Evolutionary conservation across 2,888 invertebrate species (phyloP), one percentile per base, ranked within the genome.

Genomic region (Emesis furor): DNA sequence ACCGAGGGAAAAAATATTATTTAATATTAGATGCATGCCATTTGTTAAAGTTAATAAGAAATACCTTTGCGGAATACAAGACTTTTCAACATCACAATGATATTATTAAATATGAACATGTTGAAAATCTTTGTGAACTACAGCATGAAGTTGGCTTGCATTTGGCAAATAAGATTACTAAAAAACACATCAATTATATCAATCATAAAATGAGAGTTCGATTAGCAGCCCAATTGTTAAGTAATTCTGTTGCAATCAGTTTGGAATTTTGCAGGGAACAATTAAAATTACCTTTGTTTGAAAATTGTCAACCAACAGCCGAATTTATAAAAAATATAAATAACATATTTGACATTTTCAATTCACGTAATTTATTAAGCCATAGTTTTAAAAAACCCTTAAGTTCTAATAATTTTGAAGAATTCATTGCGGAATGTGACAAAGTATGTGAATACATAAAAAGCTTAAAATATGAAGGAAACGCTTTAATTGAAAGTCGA

Each of bases 1-100:
- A 72, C 72, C 37, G 17, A 51, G n/a, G 51, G 42, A 65, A 83
- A 46, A 76, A 81, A 74, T 83, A 81, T 81, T 79, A 72, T 73
- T 76, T 76, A 79, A 83, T 79, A 59, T 79, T 75, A 69, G 77
- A 77, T 72, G 71, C 77, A 37, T 59, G 71, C 42, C 71, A 77
- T 71, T 71, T 77, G 37, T 71, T 77, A 77, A 77, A 77, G 30
- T 71, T 78, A 17, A 12, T 73, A n/a, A 78, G 73, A 78, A 73
- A 73, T 65, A 65, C 73, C 65, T 72, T 72, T 67, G 67, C 42
- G 8, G 73, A 78, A 39, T 39, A 6, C 39, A 39, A 39, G 10
- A 39, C 8, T 39, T 39, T 39, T 2, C 39, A 39, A 8, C 39
- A 39, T 39, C 10, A 8, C 10, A 8, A 39, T 39, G 39, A 39